Conservation (phyloP, 2,797 vertebrate genomes). For the Pangasius djambal region DNA sequence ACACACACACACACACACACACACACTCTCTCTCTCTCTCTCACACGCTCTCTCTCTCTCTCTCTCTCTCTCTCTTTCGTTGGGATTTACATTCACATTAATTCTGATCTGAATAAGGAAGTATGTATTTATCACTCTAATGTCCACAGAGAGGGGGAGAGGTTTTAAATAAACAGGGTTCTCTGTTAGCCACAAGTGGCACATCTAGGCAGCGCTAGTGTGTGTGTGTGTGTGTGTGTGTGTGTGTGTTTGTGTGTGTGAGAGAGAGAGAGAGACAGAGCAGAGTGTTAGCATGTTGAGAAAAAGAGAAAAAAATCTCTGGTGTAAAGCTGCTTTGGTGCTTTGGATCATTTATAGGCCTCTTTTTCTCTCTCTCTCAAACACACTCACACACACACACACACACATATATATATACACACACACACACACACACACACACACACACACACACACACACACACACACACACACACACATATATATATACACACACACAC, state of each 20-base stretch:
- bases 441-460: background rate
- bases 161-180: background rate
- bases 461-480: constrained; percentile 13
- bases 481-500: constrained; percentile 2
- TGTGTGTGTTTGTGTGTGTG: background rate
- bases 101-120: background rate
- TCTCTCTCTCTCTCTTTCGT: background rate
- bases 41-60: background rate
- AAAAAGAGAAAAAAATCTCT: constrained; percentile 17
- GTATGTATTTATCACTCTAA: background rate
- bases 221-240: constrained; percentile 23
- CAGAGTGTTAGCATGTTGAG: background rate
- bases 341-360: constrained; percentile 7
- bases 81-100: background rate
- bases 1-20: no score
- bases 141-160: background rate
- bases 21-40: no score
- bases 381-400: background rate
- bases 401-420: background rate
- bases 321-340: constrained; percentile 6
- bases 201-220: background rate
- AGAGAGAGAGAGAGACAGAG: background rate
- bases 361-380: background rate
- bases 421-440: constrained; percentile 1
- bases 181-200: background rate